Conservation (phyloP, 2,888 invertebrate species). For the Melanophora roralis region DNA sequence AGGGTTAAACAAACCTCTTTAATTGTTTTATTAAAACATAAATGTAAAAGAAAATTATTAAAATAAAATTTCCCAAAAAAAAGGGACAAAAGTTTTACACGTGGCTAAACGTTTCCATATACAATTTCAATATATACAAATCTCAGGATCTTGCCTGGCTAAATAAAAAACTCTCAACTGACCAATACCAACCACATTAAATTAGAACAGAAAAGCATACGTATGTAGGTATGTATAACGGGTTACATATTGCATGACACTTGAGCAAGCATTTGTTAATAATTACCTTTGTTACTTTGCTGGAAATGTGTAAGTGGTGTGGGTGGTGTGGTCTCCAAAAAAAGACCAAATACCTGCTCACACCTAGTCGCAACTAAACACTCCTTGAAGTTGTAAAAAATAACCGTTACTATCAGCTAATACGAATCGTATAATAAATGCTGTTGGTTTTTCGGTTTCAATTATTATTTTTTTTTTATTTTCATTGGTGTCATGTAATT, state of each 20-base stretch:
- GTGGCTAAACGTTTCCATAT: conserved; percentile 36
- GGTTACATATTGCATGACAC: conserved; percentile 44
- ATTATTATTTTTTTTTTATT: background rate
- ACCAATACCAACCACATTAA: conserved; percentile 20
- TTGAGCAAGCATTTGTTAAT: conserved; percentile 43
- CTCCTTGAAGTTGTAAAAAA: background rate
- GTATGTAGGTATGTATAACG: no score
- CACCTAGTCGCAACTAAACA: background rate
- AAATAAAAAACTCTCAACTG: conserved; percentile 8
- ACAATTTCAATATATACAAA: conserved; percentile 1
- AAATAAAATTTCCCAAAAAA: conserved; percentile 8
- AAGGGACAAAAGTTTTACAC: conserved; percentile 32
- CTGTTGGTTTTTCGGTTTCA: background rate
- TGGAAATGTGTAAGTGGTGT: background rate
- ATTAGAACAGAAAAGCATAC: background rate
- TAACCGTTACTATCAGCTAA: background rate
- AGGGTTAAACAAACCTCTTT: conserved; percentile 10
- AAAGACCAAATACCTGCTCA: background rate
- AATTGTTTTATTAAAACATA: conserved; percentile 10
- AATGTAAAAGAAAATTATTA: background rate
- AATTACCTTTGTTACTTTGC: conserved; percentile 21
- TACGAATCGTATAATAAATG: background rate
- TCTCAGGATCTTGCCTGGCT: background rate
- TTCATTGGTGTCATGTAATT: conserved; percentile 54
- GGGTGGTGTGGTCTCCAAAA: background rate